These are phyloP conservation scores for Triplophysa yarkandensis DNA, from an alignment of 2,797 vertebrate genomes.

Conservation along the genomic window DNA sequence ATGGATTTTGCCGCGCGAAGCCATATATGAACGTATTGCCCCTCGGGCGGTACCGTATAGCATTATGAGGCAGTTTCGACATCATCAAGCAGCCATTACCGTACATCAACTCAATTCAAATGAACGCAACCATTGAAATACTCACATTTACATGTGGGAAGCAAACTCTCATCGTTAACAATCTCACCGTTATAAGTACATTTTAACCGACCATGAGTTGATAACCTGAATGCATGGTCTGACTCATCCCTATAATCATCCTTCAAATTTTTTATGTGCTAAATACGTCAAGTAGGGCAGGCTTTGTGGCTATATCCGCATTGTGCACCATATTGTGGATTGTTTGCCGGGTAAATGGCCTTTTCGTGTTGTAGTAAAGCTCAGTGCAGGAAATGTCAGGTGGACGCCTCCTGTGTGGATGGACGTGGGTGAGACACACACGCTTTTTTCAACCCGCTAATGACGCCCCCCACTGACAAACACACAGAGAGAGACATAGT, in stretches of 20 bases:
- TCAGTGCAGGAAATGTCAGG: slow-evolving; percentile 38
- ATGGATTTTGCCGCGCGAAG: neutral
- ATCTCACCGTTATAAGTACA: too few relatives aligned
- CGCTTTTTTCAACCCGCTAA: slow-evolving; percentile 31
- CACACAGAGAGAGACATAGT: slow-evolving; percentile 36
- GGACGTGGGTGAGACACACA: slow-evolving; percentile 24
- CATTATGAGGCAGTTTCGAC: slow-evolving; percentile 14
- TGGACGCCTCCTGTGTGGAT: slow-evolving; percentile 38
- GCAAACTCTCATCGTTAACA: too few relatives aligned
- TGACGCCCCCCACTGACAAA: slow-evolving; percentile 27
- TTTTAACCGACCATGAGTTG: too few relatives aligned
- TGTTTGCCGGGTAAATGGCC: slow-evolving; percentile 11
- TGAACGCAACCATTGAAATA: neutral
- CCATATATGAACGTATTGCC: slow-evolving; percentile 15
- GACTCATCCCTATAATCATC: neutral
- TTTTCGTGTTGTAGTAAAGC: slow-evolving; percentile 25
- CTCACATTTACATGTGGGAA: neutral
- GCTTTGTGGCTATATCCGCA: too few relatives aligned
- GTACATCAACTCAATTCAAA: slow-evolving; percentile 4
- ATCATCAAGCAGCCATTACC: slow-evolving; percentile 22
- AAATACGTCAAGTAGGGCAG: too few relatives aligned
- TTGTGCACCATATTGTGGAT: neutral
- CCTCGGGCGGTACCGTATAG: neutral
- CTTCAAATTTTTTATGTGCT: neutral
- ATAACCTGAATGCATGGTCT: too few relatives aligned